Percentiles rank a stretch among this genome's conserved stretches.
Conservation (phyloP, 2,797 vertebrate genomes). For the Erethizon dorsatum region DNA sequence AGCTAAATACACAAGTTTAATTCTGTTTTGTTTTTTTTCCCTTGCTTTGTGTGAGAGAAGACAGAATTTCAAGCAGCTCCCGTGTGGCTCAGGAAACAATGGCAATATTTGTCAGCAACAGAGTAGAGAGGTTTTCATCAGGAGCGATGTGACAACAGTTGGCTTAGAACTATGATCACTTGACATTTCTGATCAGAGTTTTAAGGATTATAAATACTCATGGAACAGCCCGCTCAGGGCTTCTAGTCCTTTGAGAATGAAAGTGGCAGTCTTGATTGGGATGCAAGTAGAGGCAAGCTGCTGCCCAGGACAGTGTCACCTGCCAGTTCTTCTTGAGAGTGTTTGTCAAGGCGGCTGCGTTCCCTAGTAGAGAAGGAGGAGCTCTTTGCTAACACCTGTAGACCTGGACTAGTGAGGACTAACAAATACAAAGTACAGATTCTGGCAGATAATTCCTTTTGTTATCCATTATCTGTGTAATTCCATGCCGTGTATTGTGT, state of each 20-base stretch:
- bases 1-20: not conserved
- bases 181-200: slow-evolving; percentile 73
- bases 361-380: slow-evolving; percentile 71
- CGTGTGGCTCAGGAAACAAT: slow-evolving; percentile 31
- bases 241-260: slow-evolving; percentile 29
- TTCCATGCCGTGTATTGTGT: not conserved
- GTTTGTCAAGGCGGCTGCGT: slow-evolving; percentile 59
- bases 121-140: slow-evolving; percentile 36
- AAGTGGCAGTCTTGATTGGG: not conserved
- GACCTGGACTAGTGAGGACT: slow-evolving; percentile 17
- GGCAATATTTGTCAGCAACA: slow-evolving; percentile 61
- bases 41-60: slow-evolving; percentile 16
- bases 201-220: slow-evolving; percentile 71
- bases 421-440: not conserved
- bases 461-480: slow-evolving; percentile 22
- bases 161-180: slow-evolving; percentile 13
- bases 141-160: slow-evolving; percentile 57
- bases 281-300: slow-evolving; percentile 50
- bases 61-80: slow-evolving; percentile 19
- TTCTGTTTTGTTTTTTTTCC: slow-evolving; percentile 7
- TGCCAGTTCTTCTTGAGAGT: not conserved
- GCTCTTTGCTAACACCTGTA: slow-evolving; percentile 68
- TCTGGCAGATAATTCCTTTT: not conserved
- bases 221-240: slow-evolving; percentile 51
- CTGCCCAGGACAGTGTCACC: not conserved